Base-by-base conservation (phyloP, 2,888 invertebrate genomes). In the Leptinotarsa rubiginosa region DNA sequence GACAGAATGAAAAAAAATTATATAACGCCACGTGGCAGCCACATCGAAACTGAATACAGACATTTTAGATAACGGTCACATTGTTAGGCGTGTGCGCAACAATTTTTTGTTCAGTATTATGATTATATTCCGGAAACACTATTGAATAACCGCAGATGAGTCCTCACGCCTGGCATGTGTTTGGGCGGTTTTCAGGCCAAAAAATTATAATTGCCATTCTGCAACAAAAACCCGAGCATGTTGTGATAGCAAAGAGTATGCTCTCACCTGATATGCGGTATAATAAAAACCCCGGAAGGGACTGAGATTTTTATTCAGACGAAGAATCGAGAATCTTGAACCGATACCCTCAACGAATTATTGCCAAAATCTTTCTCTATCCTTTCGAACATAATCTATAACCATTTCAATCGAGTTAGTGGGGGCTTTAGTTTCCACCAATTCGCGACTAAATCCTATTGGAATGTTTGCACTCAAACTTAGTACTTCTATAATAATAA, bases 151-250 rank as follows among this genome's bases (percentile, higher is more conserved):
- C 62, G 47, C 64, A 70, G 49, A 52, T 50, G 49, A 70, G 59
- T 18, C 69, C 64, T 20, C 47, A 62, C 64, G 70, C 64, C 49
- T 47, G 70, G 64, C 70, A 70, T 70, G 70, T 70, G 70, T 59
- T 64, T 59, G 70, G 70, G 70, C 64, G 70, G 70, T 47, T 31
- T 22, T 25, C 70, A 52, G 67, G 47, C 49, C n/a, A 22, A 64
- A 70, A 70, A 50, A 64, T 64, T 20, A 18, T 64, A 47, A 70
- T 70, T 70, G 62, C 64, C 16, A 62, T 70, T 70, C 64, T 64
- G 64, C 70, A 22, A 62, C 70, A 64, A 65, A 67, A 67, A 47
- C 31, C 62, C 62, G 31, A 62, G 31, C 62, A 62, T 62, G 41
- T 31, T 62, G 31, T 31, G 62, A 62, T 62, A 31, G 41, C 18